Base-by-base conservation (phyloP, 2,797 vertebrate genomes). In the Gambelia wislizenii region DNA sequence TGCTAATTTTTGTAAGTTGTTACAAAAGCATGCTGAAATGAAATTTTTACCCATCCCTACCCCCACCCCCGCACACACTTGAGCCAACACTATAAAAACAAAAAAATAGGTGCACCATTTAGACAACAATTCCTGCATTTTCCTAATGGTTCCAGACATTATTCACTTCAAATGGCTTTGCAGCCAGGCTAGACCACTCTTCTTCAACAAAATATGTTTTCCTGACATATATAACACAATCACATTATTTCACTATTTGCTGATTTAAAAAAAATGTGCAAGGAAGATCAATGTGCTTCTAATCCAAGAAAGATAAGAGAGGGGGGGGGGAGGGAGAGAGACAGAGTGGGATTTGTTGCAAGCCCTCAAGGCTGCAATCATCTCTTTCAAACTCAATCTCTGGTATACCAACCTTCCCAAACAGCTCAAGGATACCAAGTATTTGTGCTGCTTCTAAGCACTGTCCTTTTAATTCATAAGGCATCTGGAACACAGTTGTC, bases 271-370 rank as follows among this genome's bases (percentile, higher is more conserved):
- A 82, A 52, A 42, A 44, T 20, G 12, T 70, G 49, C 16, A 79
- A 72, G 42, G 56, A 85, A 92, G 76, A 56, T 77, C 72, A 88
- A 79, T 79, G 64, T n/a, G 22, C 39, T 90, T 87, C 56, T 82
- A 44, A 79, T 79, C 75, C 25, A 89, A 86, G 20, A 61, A 44
- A 91, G 54, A 72, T 2, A 39, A 42, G 6, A 79, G 5, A 54
- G 83, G 49, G 22, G 9, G 75, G 7, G 10, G 83, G 49, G 22
- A 16, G 75, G 7, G 10, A 20, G 30, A 6, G 44, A 10, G 33
- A 75, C 7, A 64, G 25, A 79, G 33, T 36, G 49, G 77, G 33
- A 86, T n/a, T 59, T 47, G 56, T 8, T 8, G 47, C 74, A 69
- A 61, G 81, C 20, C 72, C 64, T 79, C 27, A 86, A 86, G 69